Evolutionary conservation across 2,797 vertebrate genomes (phyloP), one percentile per base, ranked within the genome.

Genomic region (Sebastes miniatus): DNA sequence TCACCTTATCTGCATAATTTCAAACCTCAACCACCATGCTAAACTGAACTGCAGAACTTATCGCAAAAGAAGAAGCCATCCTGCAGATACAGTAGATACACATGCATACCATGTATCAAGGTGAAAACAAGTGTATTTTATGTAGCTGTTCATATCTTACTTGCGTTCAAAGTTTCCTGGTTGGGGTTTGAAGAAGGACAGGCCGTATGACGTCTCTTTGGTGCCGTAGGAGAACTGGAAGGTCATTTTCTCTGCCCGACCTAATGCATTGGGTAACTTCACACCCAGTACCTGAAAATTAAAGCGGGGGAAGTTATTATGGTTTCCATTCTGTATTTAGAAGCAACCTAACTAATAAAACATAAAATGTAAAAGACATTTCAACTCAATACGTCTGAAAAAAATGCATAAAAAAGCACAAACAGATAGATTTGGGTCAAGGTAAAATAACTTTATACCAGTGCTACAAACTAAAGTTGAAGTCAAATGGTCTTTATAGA

Each of bases 141-240:
- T 58, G 7, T 39, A 24, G 18, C 1, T 14, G 16, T 20, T 63
- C 7, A 43, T n/a, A 14, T 76, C 86, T 69, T 97, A 99, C 99
- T 97, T 99, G 92, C 96, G 96, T 72, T 99, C 97, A 83, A 99
- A 99, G 90, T 95, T 89, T 78, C 99, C 98, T 3, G 96, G 96
- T 86, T 96, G 97, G 1, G 99, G 98, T 91, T 99, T 99, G 93
- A 99, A 99, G 96, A 99, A 96, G 1, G 98, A 99, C 22, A 99
- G 91, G 69, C 99, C 98, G 0, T 99, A 99, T 0, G 98, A 99
- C 0, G 98, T 99, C 83, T 99, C 99, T 92, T 99, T 99, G 43
- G 99, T 99, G 69, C 99, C 99, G 0, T 99, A 99, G n/a, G 98
- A 99, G 88, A 99, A 99, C 94, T 99, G 98, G 89, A 99, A 98